A percentile compares a stretch with the other conserved stretches of the same genome.
phyloP scores from a whole-genome alignment of 2,888 invertebrate species.

The Drosophila flavopinicola region DNA sequence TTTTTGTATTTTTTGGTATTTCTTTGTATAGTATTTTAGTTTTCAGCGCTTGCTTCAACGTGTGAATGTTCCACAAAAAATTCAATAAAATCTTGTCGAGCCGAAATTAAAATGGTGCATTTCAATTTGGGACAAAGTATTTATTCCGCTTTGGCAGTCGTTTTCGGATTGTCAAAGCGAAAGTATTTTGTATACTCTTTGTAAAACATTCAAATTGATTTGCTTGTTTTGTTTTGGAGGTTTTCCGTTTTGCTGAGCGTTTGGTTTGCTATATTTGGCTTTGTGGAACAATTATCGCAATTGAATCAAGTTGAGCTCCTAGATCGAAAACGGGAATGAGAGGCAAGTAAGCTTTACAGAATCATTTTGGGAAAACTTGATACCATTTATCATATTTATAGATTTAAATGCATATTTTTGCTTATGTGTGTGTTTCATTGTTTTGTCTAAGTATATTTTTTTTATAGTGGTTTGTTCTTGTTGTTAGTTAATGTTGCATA shows the following conservation, averaged over 20 bases:
- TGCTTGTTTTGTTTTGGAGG: constrained; percentile 26
- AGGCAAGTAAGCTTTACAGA: constrained; percentile 84
- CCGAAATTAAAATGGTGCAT: constrained; percentile 66
- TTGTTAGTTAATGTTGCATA: constrained; percentile 79
- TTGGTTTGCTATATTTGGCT: constrained; percentile 49
- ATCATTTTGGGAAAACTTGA: constrained; percentile 84
- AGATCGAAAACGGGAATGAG: constrained; percentile 85
- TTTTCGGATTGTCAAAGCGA: constrained; percentile 58
- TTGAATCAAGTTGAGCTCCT: constrained; percentile 85
- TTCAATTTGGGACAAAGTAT: constrained; percentile 60
- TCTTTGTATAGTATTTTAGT: constrained; percentile 59
- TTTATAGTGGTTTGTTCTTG: constrained; percentile 68
- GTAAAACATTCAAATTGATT: constrained; percentile 71
- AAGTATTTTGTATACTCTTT: constrained; percentile 60
- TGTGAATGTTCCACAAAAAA: constrained; percentile 84
- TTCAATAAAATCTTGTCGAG: constrained; percentile 50
- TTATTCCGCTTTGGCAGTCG: constrained; percentile 61
- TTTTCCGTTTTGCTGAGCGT: constrained; percentile 34
- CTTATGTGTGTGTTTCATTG: constrained; percentile 44
- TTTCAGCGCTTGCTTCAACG: constrained; percentile 83
- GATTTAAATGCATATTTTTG: constrained; percentile 52
- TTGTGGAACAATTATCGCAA: constrained; percentile 84
- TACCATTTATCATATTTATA: constrained; percentile 78
- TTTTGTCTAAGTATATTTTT: constrained; percentile 41
- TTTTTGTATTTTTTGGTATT: constrained; percentile 43